A percentile compares a stretch with the other conserved stretches of the same genome.
Evolutionary conservation across 2,888 invertebrate genomes (phyloP).

Genomic region (Colletes collaris): DNA sequence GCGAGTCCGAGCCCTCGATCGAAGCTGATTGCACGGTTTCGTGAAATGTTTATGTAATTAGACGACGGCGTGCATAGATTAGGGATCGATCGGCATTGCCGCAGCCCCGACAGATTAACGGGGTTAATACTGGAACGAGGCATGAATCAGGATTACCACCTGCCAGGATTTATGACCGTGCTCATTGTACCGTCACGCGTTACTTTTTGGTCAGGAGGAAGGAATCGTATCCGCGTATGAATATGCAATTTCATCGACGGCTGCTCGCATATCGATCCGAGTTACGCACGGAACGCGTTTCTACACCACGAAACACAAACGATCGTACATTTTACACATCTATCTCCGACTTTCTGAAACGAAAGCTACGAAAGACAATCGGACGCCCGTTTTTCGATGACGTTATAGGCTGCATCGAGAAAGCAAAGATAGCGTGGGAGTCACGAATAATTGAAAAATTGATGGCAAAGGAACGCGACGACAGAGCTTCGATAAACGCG

Average conservation of each 20-base stretch:
- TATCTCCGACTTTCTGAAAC: too few relatives aligned
- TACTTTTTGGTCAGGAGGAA: constrained; percentile 43
- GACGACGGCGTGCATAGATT: constrained; percentile 51
- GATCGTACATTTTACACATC: too few relatives aligned
- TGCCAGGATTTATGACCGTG: constrained; percentile 59
- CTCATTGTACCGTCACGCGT: constrained; percentile 42
- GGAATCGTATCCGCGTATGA: constrained; percentile 46
- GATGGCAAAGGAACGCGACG: too few relatives aligned
- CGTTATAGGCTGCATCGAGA: too few relatives aligned
- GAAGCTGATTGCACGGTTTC: too few relatives aligned
- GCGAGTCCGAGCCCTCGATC: too few relatives aligned
- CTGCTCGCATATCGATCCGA: constrained; percentile 24
- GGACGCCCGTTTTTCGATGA: too few relatives aligned
- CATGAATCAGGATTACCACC: constrained; percentile 71
- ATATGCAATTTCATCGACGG: constrained; percentile 62
- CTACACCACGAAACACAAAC: too few relatives aligned
- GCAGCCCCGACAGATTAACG: constrained; percentile 55
- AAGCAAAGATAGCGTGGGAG: too few relatives aligned
- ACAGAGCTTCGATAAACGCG: too few relatives aligned
- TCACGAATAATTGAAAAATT: too few relatives aligned
- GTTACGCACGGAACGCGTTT: constrained; percentile 9
- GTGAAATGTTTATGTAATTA: constrained; percentile 3
- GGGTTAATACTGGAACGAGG: constrained; percentile 57
- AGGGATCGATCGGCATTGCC: constrained; percentile 37
- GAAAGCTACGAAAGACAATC: too few relatives aligned